Evolutionary conservation across 1,140 invertebrate genomes (phyloP).

Genomic region (Pseudoatta argentina): DNA sequence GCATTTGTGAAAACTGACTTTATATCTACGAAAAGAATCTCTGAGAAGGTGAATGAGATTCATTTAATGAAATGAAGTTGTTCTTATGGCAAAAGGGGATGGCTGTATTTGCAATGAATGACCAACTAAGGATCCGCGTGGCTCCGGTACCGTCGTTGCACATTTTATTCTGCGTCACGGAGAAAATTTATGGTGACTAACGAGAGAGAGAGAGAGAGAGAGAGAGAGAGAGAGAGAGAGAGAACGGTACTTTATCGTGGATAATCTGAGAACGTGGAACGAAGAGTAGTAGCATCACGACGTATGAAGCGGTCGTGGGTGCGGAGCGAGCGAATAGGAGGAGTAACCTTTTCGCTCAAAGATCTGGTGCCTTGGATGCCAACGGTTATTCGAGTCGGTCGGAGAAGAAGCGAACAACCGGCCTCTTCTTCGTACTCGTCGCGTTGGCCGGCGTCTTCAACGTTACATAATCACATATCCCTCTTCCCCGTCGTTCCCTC

Average conservation of each 20-base stretch:
- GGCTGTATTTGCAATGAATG: neutral
- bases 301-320: conserved; percentile 37
- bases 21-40: neutral
- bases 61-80: conserved; percentile 19
- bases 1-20: conserved; percentile 4
- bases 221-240: neutral
- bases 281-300: conserved; percentile 20
- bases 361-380: conserved; percentile 63
- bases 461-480: conserved; percentile 67
- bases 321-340: conserved; percentile 28
- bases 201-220: neutral
- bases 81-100: neutral
- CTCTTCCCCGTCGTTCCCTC: neutral
- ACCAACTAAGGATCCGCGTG: neutral
- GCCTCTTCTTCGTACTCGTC: conserved; percentile 47
- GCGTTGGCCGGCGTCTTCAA: conserved; percentile 61
- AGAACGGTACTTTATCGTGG: conserved; percentile 58
- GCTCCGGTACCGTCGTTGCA: neutral
- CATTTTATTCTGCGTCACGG: conserved; percentile 53
- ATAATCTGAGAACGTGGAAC: conserved; percentile 66
- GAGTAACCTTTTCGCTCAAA: conserved; percentile 52
- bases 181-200: conserved; percentile 45
- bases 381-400: conserved; percentile 65
- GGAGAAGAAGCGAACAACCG: conserved; percentile 42
- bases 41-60: neutral